Conservation (phyloP, 2,888 invertebrate species). For the Sericinus montela region DNA sequence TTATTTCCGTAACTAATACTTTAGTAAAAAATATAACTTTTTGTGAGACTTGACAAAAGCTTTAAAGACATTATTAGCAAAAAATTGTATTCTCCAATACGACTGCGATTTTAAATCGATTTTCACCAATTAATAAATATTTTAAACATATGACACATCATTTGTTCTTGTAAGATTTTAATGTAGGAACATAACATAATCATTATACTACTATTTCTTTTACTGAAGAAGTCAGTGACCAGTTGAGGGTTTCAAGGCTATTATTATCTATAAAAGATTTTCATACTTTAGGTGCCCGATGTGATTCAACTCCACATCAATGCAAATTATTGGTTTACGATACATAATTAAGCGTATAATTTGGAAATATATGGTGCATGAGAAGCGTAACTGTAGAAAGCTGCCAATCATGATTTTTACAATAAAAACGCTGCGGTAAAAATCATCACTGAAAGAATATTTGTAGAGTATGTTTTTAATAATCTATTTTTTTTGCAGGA, state of each 20-base stretch:
- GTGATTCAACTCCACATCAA: constrained; percentile 24
- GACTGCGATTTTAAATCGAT: constrained; percentile 13
- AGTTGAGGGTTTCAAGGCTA: constrained; percentile 17
- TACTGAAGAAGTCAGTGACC: constrained; percentile 24
- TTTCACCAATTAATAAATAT: neutral
- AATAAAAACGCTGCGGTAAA: constrained; percentile 2
- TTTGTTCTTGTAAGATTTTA: constrained; percentile 1
- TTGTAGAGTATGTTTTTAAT: neutral
- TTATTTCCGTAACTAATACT: too few species aligned
- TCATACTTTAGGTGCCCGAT: constrained; percentile 21
- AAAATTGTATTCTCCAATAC: too few species aligned
- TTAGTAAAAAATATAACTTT: too few species aligned
- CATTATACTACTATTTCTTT: constrained; percentile 6
- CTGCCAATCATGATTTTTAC: constrained; percentile 21
- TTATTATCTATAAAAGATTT: constrained; percentile 23
- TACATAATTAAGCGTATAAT: constrained; percentile 31
- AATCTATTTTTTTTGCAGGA: constrained; percentile 34
- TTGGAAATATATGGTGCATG: constrained; percentile 27
- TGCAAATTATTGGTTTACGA: constrained; percentile 33
- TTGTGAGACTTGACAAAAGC: too few species aligned
- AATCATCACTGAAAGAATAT: too few species aligned
- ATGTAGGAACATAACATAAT: neutral
- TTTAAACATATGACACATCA: neutral
- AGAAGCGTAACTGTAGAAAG: constrained; percentile 18
- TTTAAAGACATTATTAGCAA: too few species aligned